Base-by-base conservation (phyloP, 2,888 invertebrate species). In the Eilema depressum region DNA sequence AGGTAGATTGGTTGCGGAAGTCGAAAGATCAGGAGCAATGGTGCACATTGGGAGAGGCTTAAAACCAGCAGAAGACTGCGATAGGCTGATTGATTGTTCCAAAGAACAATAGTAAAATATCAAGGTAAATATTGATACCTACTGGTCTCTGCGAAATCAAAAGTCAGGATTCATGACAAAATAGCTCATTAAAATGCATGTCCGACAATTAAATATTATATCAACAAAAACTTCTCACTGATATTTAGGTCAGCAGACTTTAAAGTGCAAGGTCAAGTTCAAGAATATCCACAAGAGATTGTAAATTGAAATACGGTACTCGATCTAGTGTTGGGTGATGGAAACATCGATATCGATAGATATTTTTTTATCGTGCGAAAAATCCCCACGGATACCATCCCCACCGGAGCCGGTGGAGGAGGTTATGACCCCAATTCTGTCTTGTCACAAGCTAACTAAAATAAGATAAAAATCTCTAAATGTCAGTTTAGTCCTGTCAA, bases 261-360 rank as follows among this genome's bases (percentile, higher is more conserved):
- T 86, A 86, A 88, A 88, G 84, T 84, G 77, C 86, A 88, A 85
- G 88, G 87, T 85, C 86, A 87, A 87, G 88, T 87, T 88, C 85
- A 87, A 79, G 80, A 72, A 65, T 69, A 69, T 66, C 53, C 53
- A 77, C 80, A 79, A 82, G 88, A 84, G 86, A 88, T 85, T 88
- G 88, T 87, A 75, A 75, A 88, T 85, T 88, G 88, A 86, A 75
- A 75, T 80, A 82, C 83, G 76, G 76, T 83, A 81, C 75, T 74
- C 63, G 53, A 62, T 61, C 17, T 75, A 82, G 82, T 73, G 76
- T 20, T 76, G 81, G 17, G 64, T 53, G 28, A n/a, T 63, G 23
- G 56, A 8, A 20, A 12, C 66, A 71, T 64, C 60, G 63, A 69
- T 78, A 78, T 79, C 75, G 74, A 70, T 70, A 80, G 83, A 83